Percentiles rank a stretch among this genome's conserved stretches.
Conservation (phyloP, 2,888 invertebrate genomes). For the Endomychus coccineus region DNA sequence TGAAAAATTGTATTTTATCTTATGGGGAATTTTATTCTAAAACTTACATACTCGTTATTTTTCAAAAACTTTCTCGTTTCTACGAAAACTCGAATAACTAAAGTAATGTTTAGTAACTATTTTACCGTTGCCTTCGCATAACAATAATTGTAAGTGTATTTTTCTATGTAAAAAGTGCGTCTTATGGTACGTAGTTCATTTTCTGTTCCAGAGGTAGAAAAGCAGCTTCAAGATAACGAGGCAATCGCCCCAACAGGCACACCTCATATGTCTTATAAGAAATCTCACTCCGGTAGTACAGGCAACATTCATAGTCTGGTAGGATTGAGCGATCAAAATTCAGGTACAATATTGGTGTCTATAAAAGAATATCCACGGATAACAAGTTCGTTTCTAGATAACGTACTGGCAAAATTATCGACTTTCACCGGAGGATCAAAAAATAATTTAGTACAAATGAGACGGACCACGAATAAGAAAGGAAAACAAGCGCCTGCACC, state of each 20-base stretch:
- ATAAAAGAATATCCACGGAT: background rate
- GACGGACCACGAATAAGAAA: constrained; percentile 77
- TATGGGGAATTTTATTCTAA: too few species aligned
- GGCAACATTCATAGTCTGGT: constrained; percentile 52
- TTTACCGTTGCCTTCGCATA: too few species aligned
- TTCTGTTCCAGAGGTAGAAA: constrained; percentile 76
- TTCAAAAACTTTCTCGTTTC: too few species aligned
- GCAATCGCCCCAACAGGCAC: constrained; percentile 46
- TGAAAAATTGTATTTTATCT: too few species aligned
- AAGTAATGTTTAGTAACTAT: too few species aligned
- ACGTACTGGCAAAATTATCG: constrained; percentile 49
- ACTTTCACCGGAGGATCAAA: constrained; percentile 56
- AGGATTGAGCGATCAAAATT: constrained; percentile 33
- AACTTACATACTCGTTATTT: too few species aligned
- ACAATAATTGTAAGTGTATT: too few species aligned
- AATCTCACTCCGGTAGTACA: constrained; percentile 55
- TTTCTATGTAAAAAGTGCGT: background rate
- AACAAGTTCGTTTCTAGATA: constrained; percentile 24
- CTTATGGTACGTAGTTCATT: background rate
- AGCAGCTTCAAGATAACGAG: constrained; percentile 72
- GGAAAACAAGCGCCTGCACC: constrained; percentile 94
- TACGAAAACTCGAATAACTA: too few species aligned
- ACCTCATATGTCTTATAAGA: constrained; percentile 56
- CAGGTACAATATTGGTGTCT: constrained; percentile 2
- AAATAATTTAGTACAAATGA: constrained; percentile 69